Base-by-base conservation (phyloP, 30 jellyfish, hydroid and myxozoan genomes). In the Chrysaora quinquecirrha region DNA sequence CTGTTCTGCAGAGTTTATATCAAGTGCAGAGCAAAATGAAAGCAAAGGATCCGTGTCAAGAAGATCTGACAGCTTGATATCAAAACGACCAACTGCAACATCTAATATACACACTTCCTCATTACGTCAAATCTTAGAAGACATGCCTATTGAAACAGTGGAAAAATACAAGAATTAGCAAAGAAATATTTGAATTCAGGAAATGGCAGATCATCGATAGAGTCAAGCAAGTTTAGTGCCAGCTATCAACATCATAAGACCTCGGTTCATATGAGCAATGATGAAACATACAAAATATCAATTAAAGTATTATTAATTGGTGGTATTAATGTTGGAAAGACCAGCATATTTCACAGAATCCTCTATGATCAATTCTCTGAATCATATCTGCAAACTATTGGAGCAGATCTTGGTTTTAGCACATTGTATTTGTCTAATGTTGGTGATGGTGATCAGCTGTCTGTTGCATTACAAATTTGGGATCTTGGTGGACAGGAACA, bases 321-420 rank as follows among this genome's bases (percentile, higher is more conserved):
- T 12, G 93, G 58, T 34, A 75, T 90, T 0, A 86, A 75, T 80
- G 96, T 82, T 63, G 98, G 98, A 1, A 91, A 91, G 60, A 91
- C 98, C 6, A 85, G 96, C 35, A 80, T 91, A 2, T 91, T 91
- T 78, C 98, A 91, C 48, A 91, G 98, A 29, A 78, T 91, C 23
- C 88, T 91, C 43, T 91, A 91, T 77, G 96, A 91, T 63, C 90
- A 84, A 35, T 91, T 85, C 70, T 74, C 98, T 18, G 78, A 77
- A 29, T 76, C 88, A 20, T 91, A 91, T 65, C 58, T 84, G 60
- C 90, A 90, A 72, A 91, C 98, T 33, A 70, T 91, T 25, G 98
- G 98, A 14, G 96, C 84, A 14, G 98, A 91, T 43, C 54, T 85
- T 18, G 98, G 96, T 14, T 80, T 84, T 46, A 73, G 84, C 33